Percentiles rank a stretch among this genome's conserved stretches.
Evolutionary conservation across 2,888 invertebrate species (phyloP).

Genomic region (Lasiommata megera): DNA sequence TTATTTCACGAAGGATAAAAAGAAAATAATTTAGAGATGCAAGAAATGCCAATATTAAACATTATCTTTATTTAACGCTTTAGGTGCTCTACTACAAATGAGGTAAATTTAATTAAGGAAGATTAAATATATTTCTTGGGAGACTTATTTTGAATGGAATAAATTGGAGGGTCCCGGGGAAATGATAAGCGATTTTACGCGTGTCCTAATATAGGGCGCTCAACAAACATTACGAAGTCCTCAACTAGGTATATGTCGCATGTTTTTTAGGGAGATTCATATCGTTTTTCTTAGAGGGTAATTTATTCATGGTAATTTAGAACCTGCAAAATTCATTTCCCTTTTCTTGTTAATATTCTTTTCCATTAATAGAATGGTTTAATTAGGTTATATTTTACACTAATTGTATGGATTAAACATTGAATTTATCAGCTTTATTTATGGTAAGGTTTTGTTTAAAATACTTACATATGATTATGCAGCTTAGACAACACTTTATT

Average conservation of each 20-base stretch:
- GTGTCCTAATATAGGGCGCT: conserved; percentile 37
- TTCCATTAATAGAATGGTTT: no score
- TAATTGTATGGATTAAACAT: no score
- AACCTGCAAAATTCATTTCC: no score
- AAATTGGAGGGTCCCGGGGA: conserved; percentile 21
- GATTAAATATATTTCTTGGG: conserved; percentile 4
- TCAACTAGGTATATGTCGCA: not conserved
- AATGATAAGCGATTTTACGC: conserved; percentile 59
- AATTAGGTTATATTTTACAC: no score
- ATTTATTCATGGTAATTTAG: not conserved
- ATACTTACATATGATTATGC: no score
- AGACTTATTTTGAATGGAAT: conserved; percentile 1
- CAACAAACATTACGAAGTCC: conserved; percentile 1
- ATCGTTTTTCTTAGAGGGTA: not conserved
- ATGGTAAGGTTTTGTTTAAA: no score
- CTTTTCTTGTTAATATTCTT: no score
- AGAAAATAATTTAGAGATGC: no score
- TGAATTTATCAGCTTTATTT: no score
- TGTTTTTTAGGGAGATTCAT: not conserved
- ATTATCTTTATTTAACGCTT: not conserved
- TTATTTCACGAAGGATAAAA: no score
- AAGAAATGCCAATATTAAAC: no score
- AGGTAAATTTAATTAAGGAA: not conserved
- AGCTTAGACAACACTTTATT: no score
- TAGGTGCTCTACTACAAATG: not conserved